Evolutionary conservation across 2,888 invertebrate genomes (phyloP).

Genomic region (Flabesymbios commensalis): DNA sequence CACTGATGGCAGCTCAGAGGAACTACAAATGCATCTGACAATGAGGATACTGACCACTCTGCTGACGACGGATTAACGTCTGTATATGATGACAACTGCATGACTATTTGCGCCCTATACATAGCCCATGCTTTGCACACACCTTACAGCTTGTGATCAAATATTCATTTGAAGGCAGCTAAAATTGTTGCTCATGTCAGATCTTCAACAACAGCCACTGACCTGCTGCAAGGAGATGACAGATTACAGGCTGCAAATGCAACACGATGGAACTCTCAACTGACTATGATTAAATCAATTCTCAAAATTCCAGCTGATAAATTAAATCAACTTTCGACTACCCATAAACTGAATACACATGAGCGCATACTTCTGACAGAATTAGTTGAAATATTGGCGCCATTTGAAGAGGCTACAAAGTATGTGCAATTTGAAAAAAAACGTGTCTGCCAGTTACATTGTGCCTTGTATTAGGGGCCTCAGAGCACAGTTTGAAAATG

Average conservation of each 20-base stretch:
- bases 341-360: no score
- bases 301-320: no score
- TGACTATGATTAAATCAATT: no score
- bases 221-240: not conserved
- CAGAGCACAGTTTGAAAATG: not conserved
- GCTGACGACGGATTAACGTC: not conserved
- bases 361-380: no score
- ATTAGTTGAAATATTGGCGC: not conserved
- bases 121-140: not conserved
- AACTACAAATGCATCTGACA: not conserved
- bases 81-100: not conserved
- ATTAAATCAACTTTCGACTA: no score
- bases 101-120: not conserved
- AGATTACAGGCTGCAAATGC: slow-evolving; percentile 1
- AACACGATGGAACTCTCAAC: not conserved
- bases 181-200: not conserved
- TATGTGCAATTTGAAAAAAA: not conserved
- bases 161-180: not conserved
- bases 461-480: not conserved
- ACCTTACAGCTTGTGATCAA: not conserved
- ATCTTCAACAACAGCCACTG: not conserved
- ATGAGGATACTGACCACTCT: not conserved
- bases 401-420: not conserved
- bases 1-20: not conserved
- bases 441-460: not conserved